Evolutionary conservation across 1,140 invertebrate genomes (phyloP).

Genomic region (Zaprionus vittiger): DNA sequence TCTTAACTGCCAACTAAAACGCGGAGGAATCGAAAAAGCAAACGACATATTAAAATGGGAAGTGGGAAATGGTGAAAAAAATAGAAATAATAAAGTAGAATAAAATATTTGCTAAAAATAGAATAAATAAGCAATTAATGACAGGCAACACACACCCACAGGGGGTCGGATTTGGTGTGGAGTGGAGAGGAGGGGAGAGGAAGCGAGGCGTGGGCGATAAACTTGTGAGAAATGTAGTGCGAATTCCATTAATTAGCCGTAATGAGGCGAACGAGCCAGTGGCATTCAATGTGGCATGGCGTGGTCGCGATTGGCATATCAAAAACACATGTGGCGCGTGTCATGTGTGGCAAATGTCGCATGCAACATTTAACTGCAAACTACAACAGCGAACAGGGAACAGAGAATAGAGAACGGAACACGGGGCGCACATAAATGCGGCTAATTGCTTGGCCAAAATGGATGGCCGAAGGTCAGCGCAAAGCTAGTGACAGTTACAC

Average conservation of each 20-base stretch:
- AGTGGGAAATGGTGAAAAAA: not conserved
- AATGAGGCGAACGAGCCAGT: slow-evolving; percentile 45
- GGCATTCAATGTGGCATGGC: not conserved
- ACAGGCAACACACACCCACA: slow-evolving; percentile 20
- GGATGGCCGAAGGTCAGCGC: slow-evolving; percentile 66
- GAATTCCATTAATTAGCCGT: slow-evolving; percentile 80
- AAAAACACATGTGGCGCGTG: slow-evolving; percentile 74
- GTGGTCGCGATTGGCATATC: slow-evolving; percentile 68
- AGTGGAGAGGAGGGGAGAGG: no score
- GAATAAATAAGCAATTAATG: slow-evolving; percentile 78
- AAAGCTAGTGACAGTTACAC: slow-evolving; percentile 43
- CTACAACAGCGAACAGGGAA: slow-evolving; percentile 18
- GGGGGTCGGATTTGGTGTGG: no score
- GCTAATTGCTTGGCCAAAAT: slow-evolving; percentile 66
- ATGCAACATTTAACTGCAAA: slow-evolving; percentile 79
- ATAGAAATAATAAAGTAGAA: slow-evolving; percentile 45
- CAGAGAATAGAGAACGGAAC: not conserved
- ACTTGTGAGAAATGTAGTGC: slow-evolving; percentile 63
- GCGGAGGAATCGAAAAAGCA: slow-evolving; percentile 27
- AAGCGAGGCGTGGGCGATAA: slow-evolving; percentile 30
- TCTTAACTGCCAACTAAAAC: slow-evolving; percentile 38
- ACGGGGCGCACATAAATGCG: slow-evolving; percentile 63
- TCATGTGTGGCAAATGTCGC: slow-evolving; percentile 79
- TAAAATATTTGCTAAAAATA: slow-evolving; percentile 60
- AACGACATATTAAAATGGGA: slow-evolving; percentile 61